phyloP scores from a whole-genome alignment of 2,888 invertebrate species.

The Meteorus cinctellus region DNA sequence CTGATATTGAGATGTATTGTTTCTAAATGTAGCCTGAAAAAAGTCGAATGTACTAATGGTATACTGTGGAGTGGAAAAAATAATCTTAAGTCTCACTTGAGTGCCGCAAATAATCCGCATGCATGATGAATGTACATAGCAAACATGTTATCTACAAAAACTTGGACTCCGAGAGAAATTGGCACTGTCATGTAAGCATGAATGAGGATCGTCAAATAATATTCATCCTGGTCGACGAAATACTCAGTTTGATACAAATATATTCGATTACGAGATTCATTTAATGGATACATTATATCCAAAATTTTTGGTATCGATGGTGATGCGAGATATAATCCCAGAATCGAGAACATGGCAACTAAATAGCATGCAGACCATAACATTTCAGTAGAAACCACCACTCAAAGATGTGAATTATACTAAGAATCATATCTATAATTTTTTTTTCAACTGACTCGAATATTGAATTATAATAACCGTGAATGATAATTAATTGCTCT shows the following conservation, averaged over 20 bases:
- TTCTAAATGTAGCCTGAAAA: conserved; percentile 14
- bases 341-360: conserved; percentile 48
- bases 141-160: conserved; percentile 44
- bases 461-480: no score
- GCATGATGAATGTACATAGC: conserved; percentile 46
- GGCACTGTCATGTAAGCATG: conserved; percentile 44
- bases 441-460: no score
- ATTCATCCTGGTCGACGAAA: conserved; percentile 30
- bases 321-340: conserved; percentile 41
- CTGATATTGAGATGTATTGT: neutral
- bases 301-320: conserved; percentile 42
- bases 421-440: neutral
- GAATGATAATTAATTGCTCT: neutral
- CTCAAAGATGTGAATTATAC: neutral
- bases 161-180: conserved; percentile 34
- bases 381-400: neutral
- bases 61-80: neutral
- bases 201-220: conserved; percentile 31
- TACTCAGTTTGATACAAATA: conserved; percentile 32
- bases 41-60: neutral
- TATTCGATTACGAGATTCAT: conserved; percentile 40
- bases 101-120: conserved; percentile 45
- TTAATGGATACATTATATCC: conserved; percentile 44
- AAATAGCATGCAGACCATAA: neutral
- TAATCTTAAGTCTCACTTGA: conserved; percentile 37